Evolutionary conservation across 2,797 vertebrate species (phyloP).

Genomic region (Hylomyscus alleni): DNA sequence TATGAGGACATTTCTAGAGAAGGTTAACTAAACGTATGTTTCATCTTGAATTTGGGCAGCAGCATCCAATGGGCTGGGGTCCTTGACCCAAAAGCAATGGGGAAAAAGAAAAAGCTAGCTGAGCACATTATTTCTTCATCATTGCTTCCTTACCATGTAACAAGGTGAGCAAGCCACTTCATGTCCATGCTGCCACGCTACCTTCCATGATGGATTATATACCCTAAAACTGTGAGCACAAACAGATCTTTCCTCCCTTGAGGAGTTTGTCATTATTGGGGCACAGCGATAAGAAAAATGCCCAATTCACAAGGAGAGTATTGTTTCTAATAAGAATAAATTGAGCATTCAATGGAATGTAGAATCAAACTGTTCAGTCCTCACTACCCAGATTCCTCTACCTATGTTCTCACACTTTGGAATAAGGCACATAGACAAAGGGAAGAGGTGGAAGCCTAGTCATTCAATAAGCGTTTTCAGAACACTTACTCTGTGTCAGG

Average conservation of each 20-base stretch:
- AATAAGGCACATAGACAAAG: background rate
- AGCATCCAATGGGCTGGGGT: background rate
- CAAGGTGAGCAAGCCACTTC: background rate
- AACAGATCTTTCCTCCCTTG: background rate
- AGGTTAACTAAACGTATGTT: background rate
- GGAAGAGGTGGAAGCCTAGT: background rate
- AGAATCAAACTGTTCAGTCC: background rate
- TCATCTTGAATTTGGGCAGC: background rate
- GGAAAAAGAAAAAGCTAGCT: no score
- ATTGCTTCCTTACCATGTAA: background rate
- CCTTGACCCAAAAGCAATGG: background rate
- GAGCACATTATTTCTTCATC: background rate
- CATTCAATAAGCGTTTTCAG: conserved; percentile 1
- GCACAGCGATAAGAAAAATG: background rate
- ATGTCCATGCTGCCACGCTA: background rate
- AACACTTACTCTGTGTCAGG: background rate
- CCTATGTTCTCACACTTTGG: background rate
- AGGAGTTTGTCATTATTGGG: background rate
- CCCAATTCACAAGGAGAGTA: background rate
- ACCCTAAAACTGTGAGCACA: no score
- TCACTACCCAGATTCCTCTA: background rate
- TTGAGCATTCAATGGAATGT: background rate
- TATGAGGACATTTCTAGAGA: background rate
- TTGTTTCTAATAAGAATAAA: conserved; percentile 31
- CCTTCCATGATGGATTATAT: background rate